Percentiles rank a stretch among this genome's conserved stretches.
Conservation (phyloP, 2,113 vertebrate genomes). For the Xenopus borealis region DNA sequence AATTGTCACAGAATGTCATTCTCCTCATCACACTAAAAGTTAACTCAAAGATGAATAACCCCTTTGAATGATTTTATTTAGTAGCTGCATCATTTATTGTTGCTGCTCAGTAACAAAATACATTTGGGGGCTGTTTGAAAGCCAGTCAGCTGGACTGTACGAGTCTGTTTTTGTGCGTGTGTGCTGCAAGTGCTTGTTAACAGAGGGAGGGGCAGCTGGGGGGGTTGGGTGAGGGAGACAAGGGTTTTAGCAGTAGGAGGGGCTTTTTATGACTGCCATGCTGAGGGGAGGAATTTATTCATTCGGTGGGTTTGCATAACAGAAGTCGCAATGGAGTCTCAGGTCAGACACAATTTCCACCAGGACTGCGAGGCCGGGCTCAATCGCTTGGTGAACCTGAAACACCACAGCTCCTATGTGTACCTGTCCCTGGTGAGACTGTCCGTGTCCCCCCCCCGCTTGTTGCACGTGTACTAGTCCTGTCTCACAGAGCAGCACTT, state of each 20-base stretch:
- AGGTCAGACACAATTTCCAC: conserved; percentile 81
- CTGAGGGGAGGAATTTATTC: background rate
- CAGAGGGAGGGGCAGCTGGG: background rate
- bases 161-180: too few species aligned
- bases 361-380: conserved; percentile 71
- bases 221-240: background rate
- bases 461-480: too few species aligned
- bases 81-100: too few species aligned
- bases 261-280: background rate
- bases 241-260: conserved; percentile 16
- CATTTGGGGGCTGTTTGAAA: too few species aligned
- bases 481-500: too few species aligned
- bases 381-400: conserved; percentile 77
- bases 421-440: conserved; percentile 76
- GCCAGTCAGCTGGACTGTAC: too few species aligned
- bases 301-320: background rate
- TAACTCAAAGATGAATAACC: too few species aligned
- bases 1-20: too few species aligned
- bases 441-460: background rate
- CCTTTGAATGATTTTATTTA: too few species aligned
- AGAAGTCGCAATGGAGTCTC: conserved; percentile 50
- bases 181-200: too few species aligned
- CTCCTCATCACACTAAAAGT: too few species aligned
- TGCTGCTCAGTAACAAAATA: too few species aligned
- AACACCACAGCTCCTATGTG: conserved; percentile 75